Evolutionary conservation across 2,888 invertebrate species (phyloP), one percentile per base, ranked within the genome.

Genomic region (Dicyrtomina minuta): DNA sequence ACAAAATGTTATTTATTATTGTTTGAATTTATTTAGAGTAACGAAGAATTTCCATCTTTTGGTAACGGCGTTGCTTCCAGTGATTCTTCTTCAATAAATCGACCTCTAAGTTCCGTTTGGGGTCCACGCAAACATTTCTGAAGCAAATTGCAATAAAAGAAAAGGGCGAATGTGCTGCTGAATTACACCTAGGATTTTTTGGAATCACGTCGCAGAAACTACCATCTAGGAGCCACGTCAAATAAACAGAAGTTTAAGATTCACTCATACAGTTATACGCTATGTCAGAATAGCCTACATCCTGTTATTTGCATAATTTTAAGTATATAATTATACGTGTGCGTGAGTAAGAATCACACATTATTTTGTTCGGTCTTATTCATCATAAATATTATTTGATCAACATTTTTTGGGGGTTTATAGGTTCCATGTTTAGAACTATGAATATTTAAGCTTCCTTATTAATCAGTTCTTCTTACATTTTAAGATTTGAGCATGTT

Each of bases 81-180:
- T 15, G 51, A 64, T 15, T 44, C 70, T n/a, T 51, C 70, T 46
- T 53, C 66, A 17, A 22, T 68, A 33, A 55, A 68, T 44, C 68
- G 74, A 44, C 75, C 76, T 8, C 55, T 77, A 22, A 73, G 74
- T 65, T 74, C 77, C 44, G 77, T 70, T 46, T 77, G 77, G 77
- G 77, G 77, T 61, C 72, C 74, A 62, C 75, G 77, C 4, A 77
- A 77, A 62, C 77, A 77, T 65, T 75, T 75, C 64, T 77, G 70
- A 62, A 55, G 27, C 20, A 15, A 33, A 44, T n/a, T 12, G 1
- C 59, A 58, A 58, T 39, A 33, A 44, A 65, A 60, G 20, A 39
- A 61, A 27, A n/a, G n/a, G n/a, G 17, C 39, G 20, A 46, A 24
- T 55, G 20, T 66, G 41, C 49, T 46, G 15, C 51, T 49, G 33